phyloP scores from a whole-genome alignment of 2,888 invertebrate species.

The Morpho deidamia region DNA sequence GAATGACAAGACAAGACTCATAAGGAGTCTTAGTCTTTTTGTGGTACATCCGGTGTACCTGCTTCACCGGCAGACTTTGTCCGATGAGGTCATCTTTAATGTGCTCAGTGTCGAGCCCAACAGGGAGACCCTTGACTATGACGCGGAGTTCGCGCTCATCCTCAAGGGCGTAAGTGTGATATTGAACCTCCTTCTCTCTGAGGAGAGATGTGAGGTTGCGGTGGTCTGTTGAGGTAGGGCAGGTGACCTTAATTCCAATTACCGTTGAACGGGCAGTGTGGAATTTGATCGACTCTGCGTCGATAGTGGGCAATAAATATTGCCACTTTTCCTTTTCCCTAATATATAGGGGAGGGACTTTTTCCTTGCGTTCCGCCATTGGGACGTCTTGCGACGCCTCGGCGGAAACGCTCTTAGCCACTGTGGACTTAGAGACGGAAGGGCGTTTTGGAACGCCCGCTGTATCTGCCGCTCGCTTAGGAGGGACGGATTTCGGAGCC shows the following conservation, averaged over 20 bases:
- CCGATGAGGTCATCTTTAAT: not conserved
- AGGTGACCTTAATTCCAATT: not conserved
- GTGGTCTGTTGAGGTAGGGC: not conserved
- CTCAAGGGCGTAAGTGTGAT: not conserved
- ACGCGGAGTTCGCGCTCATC: slow-evolving; percentile 5
- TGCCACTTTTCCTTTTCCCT: not conserved
- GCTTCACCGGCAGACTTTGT: too few species aligned
- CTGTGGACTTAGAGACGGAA: too few species aligned
- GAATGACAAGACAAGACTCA: not conserved
- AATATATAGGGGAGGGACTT: not conserved
- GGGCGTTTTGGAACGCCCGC: too few species aligned
- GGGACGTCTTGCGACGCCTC: too few species aligned
- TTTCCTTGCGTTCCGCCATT: not conserved
- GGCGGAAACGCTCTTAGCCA: too few species aligned
- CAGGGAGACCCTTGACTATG: not conserved
- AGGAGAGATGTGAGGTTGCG: not conserved
- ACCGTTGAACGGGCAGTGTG: not conserved
- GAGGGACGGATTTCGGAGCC: too few species aligned
- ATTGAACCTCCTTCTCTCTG: not conserved
- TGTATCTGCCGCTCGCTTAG: too few species aligned
- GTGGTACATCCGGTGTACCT: too few species aligned
- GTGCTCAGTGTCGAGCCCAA: not conserved
- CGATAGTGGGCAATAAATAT: not conserved
- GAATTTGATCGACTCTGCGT: not conserved
- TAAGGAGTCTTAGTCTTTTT: not conserved